Base-by-base conservation (phyloP, 1,140 invertebrate genomes). In the Chlorops oryzae region DNA sequence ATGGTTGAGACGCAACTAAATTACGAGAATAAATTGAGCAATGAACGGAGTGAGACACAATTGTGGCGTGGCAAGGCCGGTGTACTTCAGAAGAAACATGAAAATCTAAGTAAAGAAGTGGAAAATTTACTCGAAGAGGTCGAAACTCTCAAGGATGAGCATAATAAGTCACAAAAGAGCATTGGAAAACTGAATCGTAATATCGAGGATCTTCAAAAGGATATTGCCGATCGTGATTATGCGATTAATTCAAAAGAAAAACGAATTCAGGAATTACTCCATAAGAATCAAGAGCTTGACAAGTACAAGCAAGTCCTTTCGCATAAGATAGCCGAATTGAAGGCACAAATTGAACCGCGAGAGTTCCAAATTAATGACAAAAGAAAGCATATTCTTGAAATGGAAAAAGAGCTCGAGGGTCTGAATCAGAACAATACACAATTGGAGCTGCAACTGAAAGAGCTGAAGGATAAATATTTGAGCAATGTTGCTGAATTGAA, bases 261-360 rank as follows among this genome's bases (percentile, higher is more conserved):
- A 62, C 75, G 82, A 53, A 90, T 95, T 48, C 83, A 82, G 56
- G 88, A 92, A 52, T 70, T 93, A 47, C 86, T 90, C 65, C 81
- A 84, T 43, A 89, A 84, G 61, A 93, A 92, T 62, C 84, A 90
- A 61, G 89, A 93, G 69, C 65, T 94, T 47, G 90, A 94, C 61
- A 95, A 94, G 64, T 90, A 87, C 58, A 92, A 90, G 65, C 92
- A 90, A 71, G 87, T 93, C 12, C 71, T 93, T 15, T 88, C 91
- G 59, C 90, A 91, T 61, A 92, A 92, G 73, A 90, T 94, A 25
- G 82, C 84, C 34, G 90, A 93, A 66, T 64, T 92, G 9, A 88
- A 90, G 65, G 80, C 82, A 74, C 83, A 92, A 73, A 88, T 93
- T 59, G 85, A 92, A 61, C 88, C 88, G 1, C 79, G 86, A 52